A percentile compares a stretch with the other conserved stretches of the same genome.
Evolutionary conservation across 2,797 vertebrate species (phyloP).

Genomic region (Artibeus lituratus): DNA sequence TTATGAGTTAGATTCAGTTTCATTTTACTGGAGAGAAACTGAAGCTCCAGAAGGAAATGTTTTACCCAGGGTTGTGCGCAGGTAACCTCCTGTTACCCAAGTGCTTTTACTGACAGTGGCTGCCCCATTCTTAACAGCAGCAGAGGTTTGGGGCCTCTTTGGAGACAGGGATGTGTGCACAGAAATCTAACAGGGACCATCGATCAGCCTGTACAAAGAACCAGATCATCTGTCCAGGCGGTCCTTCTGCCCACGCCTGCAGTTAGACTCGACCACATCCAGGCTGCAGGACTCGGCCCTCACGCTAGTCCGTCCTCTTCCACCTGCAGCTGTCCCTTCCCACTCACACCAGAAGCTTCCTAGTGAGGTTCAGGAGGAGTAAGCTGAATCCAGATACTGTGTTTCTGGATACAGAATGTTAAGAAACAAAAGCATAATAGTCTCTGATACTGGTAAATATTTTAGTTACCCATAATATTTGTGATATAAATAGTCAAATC

Average conservation of each 20-base stretch:
- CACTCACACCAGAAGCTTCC: not conserved
- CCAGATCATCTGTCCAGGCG: not conserved
- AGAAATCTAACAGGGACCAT: not conserved
- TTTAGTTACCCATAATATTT: not conserved
- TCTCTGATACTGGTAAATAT: not conserved
- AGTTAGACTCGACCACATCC: not conserved
- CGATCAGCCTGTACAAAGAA: accelerated
- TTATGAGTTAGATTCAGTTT: not conserved
- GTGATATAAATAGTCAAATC: not conserved
- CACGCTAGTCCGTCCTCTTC: not conserved
- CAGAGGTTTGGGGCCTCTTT: not conserved
- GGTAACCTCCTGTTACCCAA: not conserved
- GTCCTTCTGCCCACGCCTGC: not conserved
- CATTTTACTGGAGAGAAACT: not conserved
- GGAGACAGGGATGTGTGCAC: not conserved
- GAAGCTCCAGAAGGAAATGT: not conserved
- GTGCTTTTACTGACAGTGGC: not conserved
- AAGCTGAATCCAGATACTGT: not conserved
- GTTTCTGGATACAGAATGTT: not conserved
- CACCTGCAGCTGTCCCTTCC: not conserved
- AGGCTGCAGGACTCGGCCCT: not conserved
- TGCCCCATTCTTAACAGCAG: not conserved
- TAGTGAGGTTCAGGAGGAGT: not conserved
- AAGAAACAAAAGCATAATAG: not conserved
- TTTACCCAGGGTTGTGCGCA: not conserved